A percentile compares a stretch with the other conserved stretches of the same genome.
Evolutionary conservation across 2,888 invertebrate genomes (phyloP).

Genomic region (Brenthis hecate): DNA sequence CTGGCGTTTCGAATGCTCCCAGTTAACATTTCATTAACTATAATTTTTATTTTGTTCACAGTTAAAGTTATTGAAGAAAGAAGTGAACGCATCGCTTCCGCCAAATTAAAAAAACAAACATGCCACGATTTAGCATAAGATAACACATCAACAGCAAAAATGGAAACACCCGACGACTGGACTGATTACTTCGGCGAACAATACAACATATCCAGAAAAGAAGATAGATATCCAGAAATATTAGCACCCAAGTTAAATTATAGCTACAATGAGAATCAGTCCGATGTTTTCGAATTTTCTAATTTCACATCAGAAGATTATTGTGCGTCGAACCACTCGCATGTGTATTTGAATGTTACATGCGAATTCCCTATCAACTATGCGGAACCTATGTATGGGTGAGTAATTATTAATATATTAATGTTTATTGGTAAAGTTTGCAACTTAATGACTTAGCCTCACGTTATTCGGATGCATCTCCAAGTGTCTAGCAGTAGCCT

Average conservation of each 20-base stretch:
- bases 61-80: slow-evolving; percentile 38
- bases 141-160: slow-evolving; percentile 50
- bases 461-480: too few species aligned
- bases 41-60: slow-evolving; percentile 48
- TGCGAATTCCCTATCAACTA: slow-evolving; percentile 84
- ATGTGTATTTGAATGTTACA: slow-evolving; percentile 84
- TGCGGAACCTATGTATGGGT: slow-evolving; percentile 86
- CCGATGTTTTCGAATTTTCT: slow-evolving; percentile 52
- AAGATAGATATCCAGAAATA: slow-evolving; percentile 30
- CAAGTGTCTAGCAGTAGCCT: too few species aligned
- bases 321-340: slow-evolving; percentile 69
- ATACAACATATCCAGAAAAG: slow-evolving; percentile 46
- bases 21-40: neutral
- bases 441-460: too few species aligned
- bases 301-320: slow-evolving; percentile 70
- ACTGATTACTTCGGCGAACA: slow-evolving; percentile 54
- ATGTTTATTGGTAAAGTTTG: neutral
- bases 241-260: slow-evolving; percentile 47
- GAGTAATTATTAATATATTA: slow-evolving; percentile 37
- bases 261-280: slow-evolving; percentile 57
- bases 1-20: too few species aligned
- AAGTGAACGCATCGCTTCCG: slow-evolving; percentile 41
- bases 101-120: slow-evolving; percentile 42
- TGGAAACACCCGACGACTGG: slow-evolving; percentile 66
- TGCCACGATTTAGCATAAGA: slow-evolving; percentile 50